These are phyloP conservation scores for Furcifer pardalis DNA, from an alignment of 2,797 vertebrate species.

Conservation along the genomic window DNA sequence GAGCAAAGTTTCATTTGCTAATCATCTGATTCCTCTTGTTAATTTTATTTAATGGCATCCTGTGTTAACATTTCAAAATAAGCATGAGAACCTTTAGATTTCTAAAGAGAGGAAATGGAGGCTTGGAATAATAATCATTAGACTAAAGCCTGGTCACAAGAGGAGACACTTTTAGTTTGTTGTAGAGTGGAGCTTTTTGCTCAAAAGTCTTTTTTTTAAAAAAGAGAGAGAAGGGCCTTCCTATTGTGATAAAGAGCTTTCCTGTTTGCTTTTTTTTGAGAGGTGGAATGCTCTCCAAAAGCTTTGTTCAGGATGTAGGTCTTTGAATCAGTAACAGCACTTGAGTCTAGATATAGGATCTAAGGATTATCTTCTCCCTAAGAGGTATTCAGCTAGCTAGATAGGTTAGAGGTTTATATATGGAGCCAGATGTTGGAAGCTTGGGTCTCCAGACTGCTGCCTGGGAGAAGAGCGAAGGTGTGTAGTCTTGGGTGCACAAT, in stretches of 20 bases:
- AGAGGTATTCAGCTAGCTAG: too few relatives aligned
- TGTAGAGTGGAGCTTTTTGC: neutral
- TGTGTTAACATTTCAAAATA: conserved; percentile 82
- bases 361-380: neutral
- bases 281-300: conserved; percentile 28
- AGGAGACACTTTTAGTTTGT: neutral
- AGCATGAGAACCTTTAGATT: conserved; percentile 62
- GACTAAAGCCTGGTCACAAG: neutral
- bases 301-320: conserved; percentile 9
- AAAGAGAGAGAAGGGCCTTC: neutral
- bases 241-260: conserved; percentile 16
- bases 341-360: conserved; percentile 18
- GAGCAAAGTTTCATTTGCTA: conserved; percentile 82
- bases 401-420: too few relatives aligned
- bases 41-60: conserved; percentile 90
- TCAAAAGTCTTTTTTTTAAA: neutral
- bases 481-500: too few relatives aligned
- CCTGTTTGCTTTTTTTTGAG: neutral
- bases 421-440: too few relatives aligned
- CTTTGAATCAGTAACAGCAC: neutral
- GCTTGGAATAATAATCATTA: neutral
- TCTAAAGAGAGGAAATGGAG: conserved; percentile 56
- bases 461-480: too few relatives aligned
- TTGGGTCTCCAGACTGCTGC: too few relatives aligned
- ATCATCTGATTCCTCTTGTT: conserved; percentile 86